These are phyloP conservation scores for Bombus ignitus DNA, from an alignment of 1,140 invertebrate genomes.

Conservation along the genomic window DNA sequence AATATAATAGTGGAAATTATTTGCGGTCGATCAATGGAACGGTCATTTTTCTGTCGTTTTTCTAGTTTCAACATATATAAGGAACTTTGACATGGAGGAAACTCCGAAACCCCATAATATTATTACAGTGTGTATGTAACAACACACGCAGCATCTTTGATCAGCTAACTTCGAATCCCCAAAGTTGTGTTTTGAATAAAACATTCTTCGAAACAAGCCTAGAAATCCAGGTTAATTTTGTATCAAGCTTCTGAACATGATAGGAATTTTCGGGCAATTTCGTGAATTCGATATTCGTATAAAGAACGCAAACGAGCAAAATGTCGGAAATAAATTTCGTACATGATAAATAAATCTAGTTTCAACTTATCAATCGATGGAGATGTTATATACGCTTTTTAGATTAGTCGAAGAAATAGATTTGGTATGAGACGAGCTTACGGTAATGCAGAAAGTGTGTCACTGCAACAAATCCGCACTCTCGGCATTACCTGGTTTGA, in stretches of 20 bases:
- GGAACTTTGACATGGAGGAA: background rate
- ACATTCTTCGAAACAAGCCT: background rate
- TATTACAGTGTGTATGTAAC: background rate
- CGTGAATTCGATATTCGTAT: too few species aligned
- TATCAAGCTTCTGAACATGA: background rate
- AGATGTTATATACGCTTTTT: background rate
- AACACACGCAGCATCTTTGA: background rate
- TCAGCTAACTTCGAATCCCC: background rate
- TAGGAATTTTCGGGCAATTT: background rate
- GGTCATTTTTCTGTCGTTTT: too few species aligned
- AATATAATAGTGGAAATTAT: too few species aligned
- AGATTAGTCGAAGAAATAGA: background rate
- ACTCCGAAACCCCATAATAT: background rate
- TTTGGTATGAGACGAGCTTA: background rate
- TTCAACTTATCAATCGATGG: background rate
- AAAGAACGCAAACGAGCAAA: too few species aligned
- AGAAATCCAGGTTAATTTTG: background rate
- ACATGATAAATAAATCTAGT: background rate
- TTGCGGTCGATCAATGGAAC: too few species aligned
- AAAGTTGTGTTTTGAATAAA: background rate
- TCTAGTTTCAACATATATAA: background rate
- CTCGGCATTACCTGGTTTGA: constrained; percentile 56
- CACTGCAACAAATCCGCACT: constrained; percentile 66
- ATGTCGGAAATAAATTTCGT: too few species aligned
- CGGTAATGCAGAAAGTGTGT: constrained; percentile 72